Evolutionary conservation across 2,113 vertebrate genomes (phyloP).

Genomic region (Dicrurus megarhynchus): DNA sequence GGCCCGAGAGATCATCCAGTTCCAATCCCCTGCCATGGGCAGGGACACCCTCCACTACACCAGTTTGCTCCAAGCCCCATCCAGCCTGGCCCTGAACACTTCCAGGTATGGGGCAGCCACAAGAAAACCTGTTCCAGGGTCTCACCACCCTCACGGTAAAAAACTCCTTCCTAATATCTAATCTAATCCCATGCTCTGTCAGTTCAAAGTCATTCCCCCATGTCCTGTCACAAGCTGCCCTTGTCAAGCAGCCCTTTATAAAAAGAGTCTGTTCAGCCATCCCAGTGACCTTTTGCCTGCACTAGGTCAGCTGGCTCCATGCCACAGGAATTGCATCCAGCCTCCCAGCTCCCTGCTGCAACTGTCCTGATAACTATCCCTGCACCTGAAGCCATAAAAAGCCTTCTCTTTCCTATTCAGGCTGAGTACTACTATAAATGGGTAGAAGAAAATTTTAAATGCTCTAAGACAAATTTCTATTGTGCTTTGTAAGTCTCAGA

Average conservation of each 20-base stretch:
- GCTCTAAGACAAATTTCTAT: neutral
- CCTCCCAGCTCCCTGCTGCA: neutral
- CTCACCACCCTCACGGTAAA: neutral
- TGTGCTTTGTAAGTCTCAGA: neutral
- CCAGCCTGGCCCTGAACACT: neutral
- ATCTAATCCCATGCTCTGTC: neutral
- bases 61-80: neutral
- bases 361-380: neutral
- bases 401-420: neutral
- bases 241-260: neutral
- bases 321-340: neutral
- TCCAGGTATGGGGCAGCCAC: neutral
- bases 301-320: neutral
- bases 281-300: neutral
- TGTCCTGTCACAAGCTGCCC: neutral
- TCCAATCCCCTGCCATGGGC: neutral
- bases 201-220: neutral
- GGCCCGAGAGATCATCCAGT: neutral
- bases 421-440: neutral
- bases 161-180: neutral
- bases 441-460: neutral
- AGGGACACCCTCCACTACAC: neutral
- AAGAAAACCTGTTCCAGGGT: neutral
- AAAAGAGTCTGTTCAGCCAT: neutral
- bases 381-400: neutral